Evolutionary conservation across 2,113 vertebrate species (phyloP).

Genomic region (Oryzias melastigma): DNA sequence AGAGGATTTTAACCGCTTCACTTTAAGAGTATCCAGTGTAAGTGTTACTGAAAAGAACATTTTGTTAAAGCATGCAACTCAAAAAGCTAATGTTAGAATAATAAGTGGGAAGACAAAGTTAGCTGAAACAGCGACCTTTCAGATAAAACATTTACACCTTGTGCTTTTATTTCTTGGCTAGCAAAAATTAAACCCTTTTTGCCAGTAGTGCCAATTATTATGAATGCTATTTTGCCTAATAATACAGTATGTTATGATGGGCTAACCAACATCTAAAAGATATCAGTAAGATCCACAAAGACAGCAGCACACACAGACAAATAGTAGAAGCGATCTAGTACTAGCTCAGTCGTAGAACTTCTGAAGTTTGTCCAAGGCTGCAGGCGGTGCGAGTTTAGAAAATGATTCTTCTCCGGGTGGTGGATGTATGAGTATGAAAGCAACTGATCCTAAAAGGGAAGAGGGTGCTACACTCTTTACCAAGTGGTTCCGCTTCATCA

Average conservation of each 20-base stretch:
- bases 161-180: slow-evolving; percentile 84
- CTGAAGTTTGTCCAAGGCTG: slow-evolving; percentile 46
- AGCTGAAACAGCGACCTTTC: slow-evolving; percentile 83
- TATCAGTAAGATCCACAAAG: slow-evolving; percentile 61
- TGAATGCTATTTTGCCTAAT: slow-evolving; percentile 95
- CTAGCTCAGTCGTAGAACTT: slow-evolving; percentile 75
- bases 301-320: slow-evolving; percentile 53
- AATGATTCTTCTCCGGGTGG: slow-evolving; percentile 24
- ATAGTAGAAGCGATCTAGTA: slow-evolving; percentile 55
- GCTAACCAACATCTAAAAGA: slow-evolving; percentile 59
- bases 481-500: slow-evolving; percentile 64
- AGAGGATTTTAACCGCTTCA: slow-evolving; percentile 98
- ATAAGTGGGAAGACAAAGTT: slow-evolving; percentile 85
- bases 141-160: slow-evolving; percentile 83
- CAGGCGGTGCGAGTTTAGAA: slow-evolving; percentile 38
- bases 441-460: slow-evolving; percentile 45
- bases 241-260: slow-evolving; percentile 69
- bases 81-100: slow-evolving; percentile 96
- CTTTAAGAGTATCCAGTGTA: slow-evolving; percentile 96
- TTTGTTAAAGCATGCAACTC: slow-evolving; percentile 98
- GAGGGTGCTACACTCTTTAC: slow-evolving; percentile 62
- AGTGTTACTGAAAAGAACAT: slow-evolving; percentile 98
- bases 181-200: slow-evolving; percentile 87
- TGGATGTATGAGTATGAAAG: slow-evolving; percentile 52
- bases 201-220: slow-evolving; percentile 98